phyloP scores from a whole-genome alignment of 2,113 vertebrate genomes.

The Eublepharis macularius region DNA sequence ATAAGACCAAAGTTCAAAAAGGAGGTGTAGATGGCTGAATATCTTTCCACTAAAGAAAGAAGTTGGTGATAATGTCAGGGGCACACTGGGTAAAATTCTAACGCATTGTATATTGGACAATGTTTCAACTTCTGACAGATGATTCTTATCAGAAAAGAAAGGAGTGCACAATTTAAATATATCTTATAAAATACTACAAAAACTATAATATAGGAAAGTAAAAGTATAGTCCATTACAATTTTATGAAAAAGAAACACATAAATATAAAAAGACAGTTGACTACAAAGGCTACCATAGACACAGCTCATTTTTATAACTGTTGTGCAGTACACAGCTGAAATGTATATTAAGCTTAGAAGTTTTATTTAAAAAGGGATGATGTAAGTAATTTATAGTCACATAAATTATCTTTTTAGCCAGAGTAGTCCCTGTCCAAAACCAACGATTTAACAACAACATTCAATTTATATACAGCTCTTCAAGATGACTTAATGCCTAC shows the following conservation, averaged over 20 bases:
- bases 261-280: neutral
- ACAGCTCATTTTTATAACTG: neutral
- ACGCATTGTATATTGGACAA: slow-evolving; percentile 42
- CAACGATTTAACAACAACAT: too few species aligned
- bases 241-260: slow-evolving; percentile 3
- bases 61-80: slow-evolving; percentile 32
- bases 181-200: neutral
- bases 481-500: too few species aligned
- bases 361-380: neutral
- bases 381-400: neutral
- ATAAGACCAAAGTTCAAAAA: slow-evolving; percentile 17
- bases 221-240: slow-evolving; percentile 13
- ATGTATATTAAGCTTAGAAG: neutral
- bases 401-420: neutral
- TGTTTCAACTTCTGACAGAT: slow-evolving; percentile 48
- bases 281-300: neutral
- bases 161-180: slow-evolving; percentile 32
- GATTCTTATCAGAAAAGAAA: slow-evolving; percentile 45
- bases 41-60: slow-evolving; percentile 37
- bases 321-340: neutral
- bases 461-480: too few species aligned
- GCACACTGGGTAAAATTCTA: slow-evolving; percentile 27
- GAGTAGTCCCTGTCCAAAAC: neutral
- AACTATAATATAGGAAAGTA: neutral
- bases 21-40: slow-evolving; percentile 17